A percentile compares a stretch with the other conserved stretches of the same genome.
Conservation (phyloP, 2,797 vertebrate species). For the Podargus strigoides region DNA sequence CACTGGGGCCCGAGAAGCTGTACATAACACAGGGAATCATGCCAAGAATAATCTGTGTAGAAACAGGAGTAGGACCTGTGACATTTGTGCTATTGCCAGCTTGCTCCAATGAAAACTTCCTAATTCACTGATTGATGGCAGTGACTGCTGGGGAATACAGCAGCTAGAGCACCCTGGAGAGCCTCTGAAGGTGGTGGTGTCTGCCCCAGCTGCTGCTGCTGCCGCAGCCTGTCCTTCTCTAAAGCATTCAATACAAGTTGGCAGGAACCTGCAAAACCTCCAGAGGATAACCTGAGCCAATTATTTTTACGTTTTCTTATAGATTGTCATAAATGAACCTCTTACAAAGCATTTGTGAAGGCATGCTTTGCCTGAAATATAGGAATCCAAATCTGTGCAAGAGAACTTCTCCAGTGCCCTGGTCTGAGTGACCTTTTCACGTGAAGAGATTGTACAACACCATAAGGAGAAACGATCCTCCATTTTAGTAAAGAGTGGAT, state of each 20-base stretch:
- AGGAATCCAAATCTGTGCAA: neutral
- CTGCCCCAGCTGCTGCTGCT: neutral
- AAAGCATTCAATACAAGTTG: neutral
- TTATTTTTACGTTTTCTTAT: neutral
- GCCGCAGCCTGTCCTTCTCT: neutral
- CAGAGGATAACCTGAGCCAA: neutral
- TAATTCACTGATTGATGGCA: neutral
- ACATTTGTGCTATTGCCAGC: neutral
- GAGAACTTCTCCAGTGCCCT: neutral
- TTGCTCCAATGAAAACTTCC: neutral
- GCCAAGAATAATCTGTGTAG: accelerated
- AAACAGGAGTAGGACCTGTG: neutral
- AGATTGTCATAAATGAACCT: neutral
- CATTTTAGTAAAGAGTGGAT: neutral
- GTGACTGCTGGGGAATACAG: neutral
- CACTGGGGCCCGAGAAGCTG: neutral
- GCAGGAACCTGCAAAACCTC: neutral
- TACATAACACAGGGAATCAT: neutral
- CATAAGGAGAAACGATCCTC: neutral
- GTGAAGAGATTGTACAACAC: neutral
- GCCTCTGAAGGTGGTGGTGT: neutral
- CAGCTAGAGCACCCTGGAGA: neutral
- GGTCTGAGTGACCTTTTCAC: neutral
- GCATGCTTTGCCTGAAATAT: neutral
- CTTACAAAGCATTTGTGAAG: neutral